Conservation (phyloP, 2,888 invertebrate species). For the Coecobrya sp. region DNA sequence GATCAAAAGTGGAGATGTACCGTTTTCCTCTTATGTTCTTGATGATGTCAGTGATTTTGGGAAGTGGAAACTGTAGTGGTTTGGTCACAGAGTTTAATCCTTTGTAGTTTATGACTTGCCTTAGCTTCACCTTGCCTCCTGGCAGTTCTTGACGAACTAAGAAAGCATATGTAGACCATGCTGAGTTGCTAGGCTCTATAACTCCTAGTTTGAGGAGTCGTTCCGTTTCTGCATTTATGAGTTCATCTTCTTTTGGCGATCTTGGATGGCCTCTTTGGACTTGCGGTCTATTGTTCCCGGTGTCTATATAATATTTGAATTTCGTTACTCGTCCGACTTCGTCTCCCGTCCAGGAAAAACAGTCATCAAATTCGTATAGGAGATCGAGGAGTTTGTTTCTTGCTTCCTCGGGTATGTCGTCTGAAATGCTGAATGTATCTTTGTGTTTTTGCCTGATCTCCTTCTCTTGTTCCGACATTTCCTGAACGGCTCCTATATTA, state of each 20-base stretch:
- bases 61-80: slow-evolving; percentile 81
- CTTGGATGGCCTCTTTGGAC: neutral
- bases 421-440: neutral
- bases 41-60: slow-evolving; percentile 83
- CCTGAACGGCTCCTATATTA: neutral
- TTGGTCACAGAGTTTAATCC: slow-evolving; percentile 84
- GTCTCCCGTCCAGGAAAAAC: slow-evolving; percentile 7
- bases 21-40: slow-evolving; percentile 84
- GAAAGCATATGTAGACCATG: neutral
- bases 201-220: neutral
- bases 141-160: neutral
- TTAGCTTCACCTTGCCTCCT: neutral
- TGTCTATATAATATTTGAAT: neutral
- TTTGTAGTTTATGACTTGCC: slow-evolving; percentile 84
- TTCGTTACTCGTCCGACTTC: neutral
- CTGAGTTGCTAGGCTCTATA: neutral
- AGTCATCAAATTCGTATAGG: neutral
- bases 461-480: neutral
- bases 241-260: slow-evolving; percentile 16
- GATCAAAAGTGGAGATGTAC: neutral
- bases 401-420: neutral
- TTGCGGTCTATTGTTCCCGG: neutral
- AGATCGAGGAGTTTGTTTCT: neutral
- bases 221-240: neutral
- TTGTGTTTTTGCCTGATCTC: neutral